Conservation (phyloP, 2,797 vertebrate species). For the Chrysolophus pictus region DNA sequence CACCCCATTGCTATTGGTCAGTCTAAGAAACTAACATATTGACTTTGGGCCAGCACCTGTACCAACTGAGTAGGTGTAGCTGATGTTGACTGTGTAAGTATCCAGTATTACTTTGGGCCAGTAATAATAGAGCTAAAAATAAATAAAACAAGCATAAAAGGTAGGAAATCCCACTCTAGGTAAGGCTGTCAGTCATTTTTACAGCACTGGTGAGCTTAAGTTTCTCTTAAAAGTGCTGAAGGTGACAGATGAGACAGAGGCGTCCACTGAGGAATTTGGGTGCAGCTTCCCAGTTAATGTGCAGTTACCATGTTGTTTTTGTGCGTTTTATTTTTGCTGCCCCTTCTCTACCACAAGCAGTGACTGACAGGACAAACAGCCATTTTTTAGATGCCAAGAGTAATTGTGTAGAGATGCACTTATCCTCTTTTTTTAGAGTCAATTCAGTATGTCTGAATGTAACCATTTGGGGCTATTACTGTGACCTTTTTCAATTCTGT, state of each 20-base stretch:
- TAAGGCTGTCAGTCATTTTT: conserved; percentile 11
- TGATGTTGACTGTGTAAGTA: background rate
- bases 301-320: background rate
- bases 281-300: background rate
- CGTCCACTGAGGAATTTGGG: background rate
- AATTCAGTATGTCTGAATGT: background rate
- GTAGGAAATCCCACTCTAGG: background rate
- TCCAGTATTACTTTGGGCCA: background rate
- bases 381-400: background rate
- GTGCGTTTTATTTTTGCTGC: background rate
- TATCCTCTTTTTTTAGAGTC: background rate
- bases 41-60: background rate
- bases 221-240: background rate
- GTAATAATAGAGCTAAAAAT: background rate
- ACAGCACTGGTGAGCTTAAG: background rate
- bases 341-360: background rate
- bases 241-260: background rate
- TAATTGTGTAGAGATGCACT: background rate
- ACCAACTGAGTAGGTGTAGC: background rate
- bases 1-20: background rate
- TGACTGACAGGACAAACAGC: background rate
- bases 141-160: background rate
- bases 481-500: background rate
- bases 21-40: background rate
- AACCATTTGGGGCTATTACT: background rate